Conservation (phyloP, 2,797 vertebrate genomes). For the Cottoperca gobio region DNA sequence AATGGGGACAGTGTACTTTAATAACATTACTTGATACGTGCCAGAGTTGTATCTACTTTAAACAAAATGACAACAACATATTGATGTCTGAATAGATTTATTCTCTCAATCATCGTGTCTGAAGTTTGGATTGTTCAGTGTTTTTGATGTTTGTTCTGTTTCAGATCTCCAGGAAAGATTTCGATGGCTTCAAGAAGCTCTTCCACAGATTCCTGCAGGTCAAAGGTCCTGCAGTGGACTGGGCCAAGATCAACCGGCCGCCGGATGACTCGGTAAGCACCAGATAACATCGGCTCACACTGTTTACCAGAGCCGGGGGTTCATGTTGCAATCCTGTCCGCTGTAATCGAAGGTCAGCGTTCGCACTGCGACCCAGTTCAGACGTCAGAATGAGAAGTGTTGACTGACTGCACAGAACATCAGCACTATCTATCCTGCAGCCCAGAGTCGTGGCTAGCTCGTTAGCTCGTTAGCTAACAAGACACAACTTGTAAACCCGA, state of each 20-base stretch:
- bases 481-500: too few species aligned
- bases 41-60: background rate
- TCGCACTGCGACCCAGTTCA: background rate
- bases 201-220: constrained; percentile 97
- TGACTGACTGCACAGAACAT: background rate
- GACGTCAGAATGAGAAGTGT: background rate
- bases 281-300: background rate
- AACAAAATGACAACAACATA: background rate
- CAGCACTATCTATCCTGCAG: too few species aligned
- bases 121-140: background rate
- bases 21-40: background rate
- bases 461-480: too few species aligned
- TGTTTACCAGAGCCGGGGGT: background rate
- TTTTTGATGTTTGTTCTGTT: constrained; percentile 23
- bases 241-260: constrained; percentile 94
- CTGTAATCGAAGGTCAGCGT: background rate
- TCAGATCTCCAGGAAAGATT: constrained; percentile 90
- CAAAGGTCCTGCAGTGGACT: constrained; percentile 95
- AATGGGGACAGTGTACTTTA: background rate
- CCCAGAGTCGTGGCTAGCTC: too few species aligned
- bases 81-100: background rate
- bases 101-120: background rate
- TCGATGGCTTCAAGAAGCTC: constrained; percentile 94
- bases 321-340: background rate
- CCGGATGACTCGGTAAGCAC: constrained; percentile 93